Evolutionary conservation across 2,888 invertebrate genomes (phyloP).

Genomic region (Platynereis dumerilii): DNA sequence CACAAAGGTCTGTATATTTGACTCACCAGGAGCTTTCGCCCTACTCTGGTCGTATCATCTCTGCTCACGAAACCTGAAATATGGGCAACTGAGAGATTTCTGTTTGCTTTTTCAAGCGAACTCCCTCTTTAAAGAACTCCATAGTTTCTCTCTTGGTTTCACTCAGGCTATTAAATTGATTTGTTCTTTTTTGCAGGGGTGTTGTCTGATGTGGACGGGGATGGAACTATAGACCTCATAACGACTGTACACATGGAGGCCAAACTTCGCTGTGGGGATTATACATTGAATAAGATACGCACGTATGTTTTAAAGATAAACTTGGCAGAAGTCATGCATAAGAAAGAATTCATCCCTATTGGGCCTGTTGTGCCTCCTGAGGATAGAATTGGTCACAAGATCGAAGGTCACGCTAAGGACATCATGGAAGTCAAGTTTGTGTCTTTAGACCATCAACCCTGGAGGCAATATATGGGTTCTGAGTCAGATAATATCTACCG

Average conservation of each 20-base stretch:
- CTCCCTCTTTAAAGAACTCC: no score
- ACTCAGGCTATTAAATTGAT: no score
- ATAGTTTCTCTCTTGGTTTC: no score
- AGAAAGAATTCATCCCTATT: slow-evolving; percentile 11
- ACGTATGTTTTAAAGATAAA: slow-evolving; percentile 26
- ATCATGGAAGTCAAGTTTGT: slow-evolving; percentile 24
- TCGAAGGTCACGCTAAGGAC: not conserved
- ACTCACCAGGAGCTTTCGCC: no score
- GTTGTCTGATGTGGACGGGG: slow-evolving; percentile 55
- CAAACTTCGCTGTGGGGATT: slow-evolving; percentile 12
- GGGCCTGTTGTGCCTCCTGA: slow-evolving; percentile 9
- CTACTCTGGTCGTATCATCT: no score
- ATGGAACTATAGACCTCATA: slow-evolving; percentile 47
- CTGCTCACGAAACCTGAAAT: no score
- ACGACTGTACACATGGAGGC: slow-evolving; percentile 36
- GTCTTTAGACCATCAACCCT: slow-evolving; percentile 31
- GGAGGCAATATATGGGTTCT: slow-evolving; percentile 38
- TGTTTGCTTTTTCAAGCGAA: no score
- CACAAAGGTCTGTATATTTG: no score
- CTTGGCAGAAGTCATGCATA: slow-evolving; percentile 17
- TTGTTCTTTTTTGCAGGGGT: slow-evolving; percentile 37
- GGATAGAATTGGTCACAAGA: not conserved
- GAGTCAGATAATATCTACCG: slow-evolving; percentile 24
- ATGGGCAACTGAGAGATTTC: no score
- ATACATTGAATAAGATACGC: slow-evolving; percentile 18